Conservation (phyloP, 2,797 vertebrate species). For the Hippopotamyrus pictus region DNA sequence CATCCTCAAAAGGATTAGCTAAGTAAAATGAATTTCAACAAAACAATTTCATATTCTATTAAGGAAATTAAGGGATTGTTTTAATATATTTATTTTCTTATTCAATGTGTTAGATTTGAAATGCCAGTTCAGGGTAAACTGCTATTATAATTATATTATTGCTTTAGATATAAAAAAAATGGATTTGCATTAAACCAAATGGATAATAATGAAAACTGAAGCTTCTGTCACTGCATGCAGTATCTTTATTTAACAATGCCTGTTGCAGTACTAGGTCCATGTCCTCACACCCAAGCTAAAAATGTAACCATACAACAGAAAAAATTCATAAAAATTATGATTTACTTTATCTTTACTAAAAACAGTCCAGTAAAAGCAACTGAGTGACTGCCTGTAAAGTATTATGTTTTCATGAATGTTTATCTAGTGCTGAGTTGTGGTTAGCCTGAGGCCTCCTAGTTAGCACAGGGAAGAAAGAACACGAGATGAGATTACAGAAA, state of each 20-base stretch:
- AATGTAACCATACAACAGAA: neutral
- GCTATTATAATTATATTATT: neutral
- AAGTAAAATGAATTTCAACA: neutral
- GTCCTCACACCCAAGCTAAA: neutral
- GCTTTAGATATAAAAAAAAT: neutral
- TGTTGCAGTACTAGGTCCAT: neutral
- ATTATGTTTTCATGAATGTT: neutral
- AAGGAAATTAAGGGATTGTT: neutral
- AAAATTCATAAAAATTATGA: neutral
- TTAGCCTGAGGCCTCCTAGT: neutral
- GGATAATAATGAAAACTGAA: neutral
- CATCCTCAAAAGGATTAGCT: neutral
- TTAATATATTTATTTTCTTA: neutral
- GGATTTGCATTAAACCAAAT: neutral
- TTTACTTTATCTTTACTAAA: neutral
- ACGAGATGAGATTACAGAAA: neutral
- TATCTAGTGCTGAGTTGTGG: neutral
- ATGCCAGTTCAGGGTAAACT: neutral
- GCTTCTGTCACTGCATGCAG: neutral
- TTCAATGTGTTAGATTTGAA: neutral
- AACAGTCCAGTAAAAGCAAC: neutral
- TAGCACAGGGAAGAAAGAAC: neutral
- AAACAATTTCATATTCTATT: neutral
- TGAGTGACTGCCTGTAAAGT: neutral
- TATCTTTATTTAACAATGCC: neutral